These are phyloP conservation scores for Lordiphosa andalusiaca DNA, from an alignment of 2,888 invertebrate genomes.

Conservation along the genomic window DNA sequence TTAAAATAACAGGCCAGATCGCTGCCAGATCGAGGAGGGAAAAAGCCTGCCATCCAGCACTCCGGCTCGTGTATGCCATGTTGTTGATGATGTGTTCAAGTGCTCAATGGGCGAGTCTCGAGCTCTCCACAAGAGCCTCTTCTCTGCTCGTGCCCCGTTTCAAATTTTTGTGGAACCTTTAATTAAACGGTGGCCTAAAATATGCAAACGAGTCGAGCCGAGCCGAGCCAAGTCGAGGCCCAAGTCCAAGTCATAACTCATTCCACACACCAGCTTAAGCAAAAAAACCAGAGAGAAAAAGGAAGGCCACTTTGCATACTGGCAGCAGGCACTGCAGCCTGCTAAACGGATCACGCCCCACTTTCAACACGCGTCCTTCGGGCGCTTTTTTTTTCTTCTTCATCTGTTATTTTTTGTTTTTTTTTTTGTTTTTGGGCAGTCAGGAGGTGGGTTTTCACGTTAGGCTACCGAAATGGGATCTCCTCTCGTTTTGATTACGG, in stretches of 20 bases:
- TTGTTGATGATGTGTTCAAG: conserved; percentile 34
- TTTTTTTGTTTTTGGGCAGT: conserved; percentile 44
- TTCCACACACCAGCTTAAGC: conserved; percentile 41
- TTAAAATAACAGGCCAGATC: conserved; percentile 68
- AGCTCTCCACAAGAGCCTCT: conserved; percentile 70
- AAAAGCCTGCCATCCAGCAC: conserved; percentile 33
- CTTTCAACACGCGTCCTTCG: conserved; percentile 67
- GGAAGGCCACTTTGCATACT: conserved; percentile 76
- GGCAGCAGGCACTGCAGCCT: conserved; percentile 31
- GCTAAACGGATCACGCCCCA: conserved; percentile 76
- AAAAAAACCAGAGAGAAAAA: conserved; percentile 11
- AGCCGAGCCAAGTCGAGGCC: conserved; percentile 36
- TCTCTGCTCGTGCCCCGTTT: conserved; percentile 74
- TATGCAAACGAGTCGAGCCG: conserved; percentile 77
- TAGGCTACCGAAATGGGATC: conserved; percentile 60
- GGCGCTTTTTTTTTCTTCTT: conserved; percentile 29
- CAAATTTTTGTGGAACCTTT: conserved; percentile 77
- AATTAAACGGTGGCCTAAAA: conserved; percentile 81
- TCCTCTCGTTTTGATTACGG: conserved; percentile 51
- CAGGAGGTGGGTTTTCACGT: conserved; percentile 42
- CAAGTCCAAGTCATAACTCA: conserved; percentile 78
- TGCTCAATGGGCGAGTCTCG: conserved; percentile 38
- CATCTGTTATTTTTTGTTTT: no score
- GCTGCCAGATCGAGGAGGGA: conserved; percentile 2
- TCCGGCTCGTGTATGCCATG: conserved; percentile 22